These are phyloP conservation scores for Teleogryllus occipitalis DNA, from an alignment of 1,140 invertebrate species.

Conservation along the genomic window DNA sequence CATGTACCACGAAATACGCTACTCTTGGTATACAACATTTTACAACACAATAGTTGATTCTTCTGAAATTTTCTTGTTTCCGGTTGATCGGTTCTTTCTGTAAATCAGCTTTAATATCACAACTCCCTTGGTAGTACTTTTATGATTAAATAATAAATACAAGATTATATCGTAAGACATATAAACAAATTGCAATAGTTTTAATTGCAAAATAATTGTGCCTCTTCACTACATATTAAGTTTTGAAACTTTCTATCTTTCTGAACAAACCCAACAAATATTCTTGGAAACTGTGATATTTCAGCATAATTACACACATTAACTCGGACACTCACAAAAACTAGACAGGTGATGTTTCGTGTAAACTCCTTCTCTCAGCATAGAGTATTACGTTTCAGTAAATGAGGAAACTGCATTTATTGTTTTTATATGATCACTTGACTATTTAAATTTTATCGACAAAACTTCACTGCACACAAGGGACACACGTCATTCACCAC, in stretches of 20 bases:
- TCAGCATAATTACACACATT: not conserved
- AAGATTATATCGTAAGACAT: no score
- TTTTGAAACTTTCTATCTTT: no score
- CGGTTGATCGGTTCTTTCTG: not conserved
- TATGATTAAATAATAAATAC: no score
- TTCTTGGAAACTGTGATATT: not conserved
- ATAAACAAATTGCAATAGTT: no score
- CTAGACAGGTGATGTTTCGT: not conserved
- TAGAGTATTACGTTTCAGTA: not conserved
- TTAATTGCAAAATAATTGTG: no score
- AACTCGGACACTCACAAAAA: not conserved
- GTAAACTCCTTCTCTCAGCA: not conserved
- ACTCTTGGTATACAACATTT: conserved; percentile 1
- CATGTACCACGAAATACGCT: not conserved
- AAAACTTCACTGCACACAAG: not conserved
- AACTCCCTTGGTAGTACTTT: no score
- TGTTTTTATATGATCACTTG: not conserved
- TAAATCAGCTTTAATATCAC: no score
- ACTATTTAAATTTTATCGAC: not conserved
- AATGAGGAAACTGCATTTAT: not conserved
- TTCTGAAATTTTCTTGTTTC: not conserved
- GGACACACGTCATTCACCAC: not conserved
- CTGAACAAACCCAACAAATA: not conserved
- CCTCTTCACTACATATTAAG: no score
- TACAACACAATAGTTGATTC: not conserved